These are phyloP conservation scores for Fragum whitleyi DNA, from an alignment of 2,888 invertebrate species.

Conservation along the genomic window DNA sequence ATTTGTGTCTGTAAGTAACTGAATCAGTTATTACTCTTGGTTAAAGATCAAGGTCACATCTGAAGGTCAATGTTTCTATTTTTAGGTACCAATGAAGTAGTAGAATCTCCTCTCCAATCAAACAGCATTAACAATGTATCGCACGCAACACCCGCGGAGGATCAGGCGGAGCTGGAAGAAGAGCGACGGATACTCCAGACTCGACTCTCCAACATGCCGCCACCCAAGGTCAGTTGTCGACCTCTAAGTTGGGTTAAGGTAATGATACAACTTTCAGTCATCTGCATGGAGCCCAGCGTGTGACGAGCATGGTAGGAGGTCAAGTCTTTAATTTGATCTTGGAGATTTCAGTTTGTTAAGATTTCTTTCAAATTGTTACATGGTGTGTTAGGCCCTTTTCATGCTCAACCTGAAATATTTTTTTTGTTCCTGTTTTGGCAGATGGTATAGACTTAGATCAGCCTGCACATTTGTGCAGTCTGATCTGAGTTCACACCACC, in stretches of 20 bases:
- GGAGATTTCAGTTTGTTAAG: no score
- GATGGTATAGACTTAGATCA: no score
- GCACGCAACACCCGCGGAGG: slow-evolving; percentile 35
- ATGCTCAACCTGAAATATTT: no score
- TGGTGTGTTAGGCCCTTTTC: no score
- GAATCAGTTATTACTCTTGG: no score
- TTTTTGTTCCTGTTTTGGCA: no score
- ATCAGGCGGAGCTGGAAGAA: slow-evolving; percentile 79
- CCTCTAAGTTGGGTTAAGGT: slow-evolving; percentile 54
- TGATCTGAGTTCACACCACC: no score
- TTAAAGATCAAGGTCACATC: no score
- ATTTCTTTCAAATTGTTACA: no score
- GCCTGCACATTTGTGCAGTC: no score
- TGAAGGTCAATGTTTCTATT: slow-evolving; percentile 11
- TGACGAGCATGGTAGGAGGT: slow-evolving; percentile 27
- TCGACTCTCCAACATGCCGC: slow-evolving; percentile 79
- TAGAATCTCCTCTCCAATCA: slow-evolving; percentile 46
- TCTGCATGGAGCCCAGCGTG: slow-evolving; percentile 39
- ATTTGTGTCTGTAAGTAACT: no score
- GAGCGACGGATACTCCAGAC: slow-evolving; percentile 77
- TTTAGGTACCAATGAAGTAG: slow-evolving; percentile 56
- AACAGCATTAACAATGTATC: slow-evolving; percentile 59
- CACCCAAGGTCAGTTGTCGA: slow-evolving; percentile 78
- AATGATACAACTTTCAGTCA: slow-evolving; percentile 26
- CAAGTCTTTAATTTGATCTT: no score